Percentiles rank a stretch among this genome's conserved stretches.
Conservation (phyloP, 1,140 invertebrate species). For the Caerostris extrusa region DNA sequence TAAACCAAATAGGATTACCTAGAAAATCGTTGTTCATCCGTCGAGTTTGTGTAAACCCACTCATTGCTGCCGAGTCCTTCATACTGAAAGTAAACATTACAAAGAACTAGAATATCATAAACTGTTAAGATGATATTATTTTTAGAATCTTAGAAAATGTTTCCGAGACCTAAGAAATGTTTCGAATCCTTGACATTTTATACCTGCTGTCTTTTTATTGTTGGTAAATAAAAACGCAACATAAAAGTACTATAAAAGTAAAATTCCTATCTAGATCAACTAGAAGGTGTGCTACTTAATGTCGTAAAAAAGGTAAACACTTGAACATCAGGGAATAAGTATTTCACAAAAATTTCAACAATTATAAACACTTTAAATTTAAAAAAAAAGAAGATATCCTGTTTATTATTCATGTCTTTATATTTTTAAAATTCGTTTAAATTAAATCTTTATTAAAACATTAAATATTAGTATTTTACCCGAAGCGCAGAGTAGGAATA, state of each 20-base stretch:
- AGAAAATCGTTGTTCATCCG: slow-evolving; percentile 70
- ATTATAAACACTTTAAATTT: too few species aligned
- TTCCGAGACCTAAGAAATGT: background rate
- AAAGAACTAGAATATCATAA: background rate
- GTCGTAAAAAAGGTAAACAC: background rate
- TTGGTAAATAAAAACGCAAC: background rate
- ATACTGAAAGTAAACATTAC: slow-evolving; percentile 63
- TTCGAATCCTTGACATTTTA: background rate
- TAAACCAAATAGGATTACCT: slow-evolving; percentile 37
- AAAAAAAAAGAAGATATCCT: too few species aligned
- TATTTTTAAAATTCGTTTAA: too few species aligned
- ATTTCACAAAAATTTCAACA: too few species aligned
- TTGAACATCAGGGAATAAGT: too few species aligned
- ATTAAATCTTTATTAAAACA: too few species aligned
- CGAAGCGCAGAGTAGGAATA: too few species aligned
- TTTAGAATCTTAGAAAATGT: background rate
- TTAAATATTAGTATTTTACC: too few species aligned
- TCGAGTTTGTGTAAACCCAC: slow-evolving; percentile 75
- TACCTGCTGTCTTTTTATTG: background rate
- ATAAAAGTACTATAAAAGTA: background rate
- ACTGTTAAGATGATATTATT: background rate
- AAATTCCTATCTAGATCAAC: background rate
- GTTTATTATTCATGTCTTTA: too few species aligned
- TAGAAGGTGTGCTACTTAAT: background rate
- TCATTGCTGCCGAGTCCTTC: slow-evolving; percentile 75